A percentile compares a stretch with the other conserved stretches of the same genome.
phyloP scores from a whole-genome alignment of 2,797 vertebrate genomes.

The Dipus sagitta region DNA sequence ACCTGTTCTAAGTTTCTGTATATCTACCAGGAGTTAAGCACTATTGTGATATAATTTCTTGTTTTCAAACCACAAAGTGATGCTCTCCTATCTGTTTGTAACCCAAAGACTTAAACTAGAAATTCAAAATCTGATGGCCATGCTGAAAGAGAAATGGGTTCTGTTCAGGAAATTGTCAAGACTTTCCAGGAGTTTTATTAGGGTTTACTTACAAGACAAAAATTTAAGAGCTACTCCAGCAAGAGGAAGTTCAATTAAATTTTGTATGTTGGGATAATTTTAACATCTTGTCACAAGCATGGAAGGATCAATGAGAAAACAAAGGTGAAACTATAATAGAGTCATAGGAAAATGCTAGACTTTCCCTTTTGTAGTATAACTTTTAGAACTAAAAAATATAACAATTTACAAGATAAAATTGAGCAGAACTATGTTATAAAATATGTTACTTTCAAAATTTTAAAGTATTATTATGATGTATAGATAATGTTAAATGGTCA shows the following conservation, averaged over 20 bases:
- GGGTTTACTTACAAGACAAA: background rate
- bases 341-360: background rate
- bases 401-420: background rate
- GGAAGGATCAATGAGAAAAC: constrained; percentile 11
- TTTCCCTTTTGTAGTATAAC: background rate
- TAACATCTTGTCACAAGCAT: background rate
- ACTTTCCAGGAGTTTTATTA: background rate
- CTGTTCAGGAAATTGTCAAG: background rate
- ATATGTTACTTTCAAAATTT: background rate
- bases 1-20: background rate
- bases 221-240: background rate
- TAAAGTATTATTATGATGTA: background rate
- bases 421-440: background rate
- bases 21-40: background rate
- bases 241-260: background rate
- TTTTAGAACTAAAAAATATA: background rate
- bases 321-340: background rate
- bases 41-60: background rate
- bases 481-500: background rate
- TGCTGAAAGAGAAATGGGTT: background rate
- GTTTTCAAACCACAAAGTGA: background rate
- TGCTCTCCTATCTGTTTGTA: background rate
- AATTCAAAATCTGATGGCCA: background rate
- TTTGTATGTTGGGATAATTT: background rate
- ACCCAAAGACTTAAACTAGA: background rate